Conservation (phyloP, 2,113 vertebrate genomes). For the Rhinoptilus africanus region DNA sequence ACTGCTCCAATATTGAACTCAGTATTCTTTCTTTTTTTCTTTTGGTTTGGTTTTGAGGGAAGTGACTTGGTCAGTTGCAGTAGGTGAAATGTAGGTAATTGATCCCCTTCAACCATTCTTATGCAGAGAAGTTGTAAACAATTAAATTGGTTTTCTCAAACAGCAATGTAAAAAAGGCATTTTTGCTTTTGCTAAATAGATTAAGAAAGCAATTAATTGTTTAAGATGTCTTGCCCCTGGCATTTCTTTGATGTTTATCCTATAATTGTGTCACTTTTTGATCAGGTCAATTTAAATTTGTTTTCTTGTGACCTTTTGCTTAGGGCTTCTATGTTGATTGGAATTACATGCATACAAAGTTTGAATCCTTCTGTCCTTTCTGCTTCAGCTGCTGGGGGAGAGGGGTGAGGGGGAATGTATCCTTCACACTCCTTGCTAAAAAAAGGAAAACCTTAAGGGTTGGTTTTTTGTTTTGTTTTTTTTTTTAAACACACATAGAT, state of each 20-base stretch:
- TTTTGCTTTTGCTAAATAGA: conserved; percentile 6
- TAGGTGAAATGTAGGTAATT: background rate
- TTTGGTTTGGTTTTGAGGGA: background rate
- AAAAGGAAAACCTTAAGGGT: background rate
- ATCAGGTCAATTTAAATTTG: background rate
- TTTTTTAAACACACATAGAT: background rate
- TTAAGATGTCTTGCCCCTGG: background rate
- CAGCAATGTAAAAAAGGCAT: background rate
- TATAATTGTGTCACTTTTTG: background rate
- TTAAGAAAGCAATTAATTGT: conserved; percentile 18
- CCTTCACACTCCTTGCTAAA: background rate
- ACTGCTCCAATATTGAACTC: background rate
- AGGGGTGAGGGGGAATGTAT: background rate
- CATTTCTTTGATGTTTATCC: background rate
- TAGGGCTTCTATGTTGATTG: background rate
- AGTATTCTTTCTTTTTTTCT: background rate
- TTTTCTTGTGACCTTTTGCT: background rate
- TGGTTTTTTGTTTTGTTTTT: too few relatives aligned
- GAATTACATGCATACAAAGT: background rate
- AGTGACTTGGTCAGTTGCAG: background rate
- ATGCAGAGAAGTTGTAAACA: background rate
- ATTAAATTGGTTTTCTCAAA: background rate
- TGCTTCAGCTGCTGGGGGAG: background rate
- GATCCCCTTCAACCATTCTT: background rate
- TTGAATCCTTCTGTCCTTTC: background rate